Conservation (phyloP, 2,113 vertebrate genomes). For the Anguilla rostrata region DNA sequence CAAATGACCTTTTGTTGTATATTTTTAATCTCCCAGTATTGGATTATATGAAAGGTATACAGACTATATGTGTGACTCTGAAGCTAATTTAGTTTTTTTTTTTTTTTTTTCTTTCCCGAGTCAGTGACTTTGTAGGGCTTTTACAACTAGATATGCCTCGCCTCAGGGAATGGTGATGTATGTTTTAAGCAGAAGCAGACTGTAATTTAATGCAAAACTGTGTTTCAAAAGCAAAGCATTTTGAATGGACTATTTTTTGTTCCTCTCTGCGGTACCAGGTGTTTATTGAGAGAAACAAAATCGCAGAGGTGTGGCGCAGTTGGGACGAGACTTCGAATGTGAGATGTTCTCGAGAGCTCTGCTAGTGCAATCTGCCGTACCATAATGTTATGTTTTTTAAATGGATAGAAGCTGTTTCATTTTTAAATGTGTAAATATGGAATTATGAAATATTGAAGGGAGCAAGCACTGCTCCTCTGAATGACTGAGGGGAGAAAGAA, state of each 20-base stretch:
- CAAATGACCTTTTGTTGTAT: not conserved
- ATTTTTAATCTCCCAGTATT: not conserved
- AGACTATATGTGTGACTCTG: too few relatives aligned
- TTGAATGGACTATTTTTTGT: not conserved
- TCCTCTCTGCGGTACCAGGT: not conserved
- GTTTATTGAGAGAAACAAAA: not conserved
- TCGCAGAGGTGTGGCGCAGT: not conserved
- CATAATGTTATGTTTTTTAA: too few relatives aligned
- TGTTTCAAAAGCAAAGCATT: not conserved
- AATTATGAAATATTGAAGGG: too few relatives aligned
- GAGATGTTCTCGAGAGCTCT: not conserved
- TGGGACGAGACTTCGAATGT: not conserved
- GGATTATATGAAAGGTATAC: not conserved
- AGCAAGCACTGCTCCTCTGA: too few relatives aligned
- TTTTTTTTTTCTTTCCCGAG: too few relatives aligned
- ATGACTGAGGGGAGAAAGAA: too few relatives aligned
- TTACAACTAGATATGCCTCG: not conserved
- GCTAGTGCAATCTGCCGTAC: not conserved
- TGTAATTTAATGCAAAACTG: conserved; percentile 1
- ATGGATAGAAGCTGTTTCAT: too few relatives aligned
- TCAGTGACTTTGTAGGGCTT: not conserved
- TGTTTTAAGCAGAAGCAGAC: not conserved
- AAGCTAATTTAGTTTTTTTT: not conserved
- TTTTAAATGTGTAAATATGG: too few relatives aligned
- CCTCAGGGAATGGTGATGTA: not conserved